Evolutionary conservation across 1,140 invertebrate species (phyloP), one percentile per base, ranked within the genome.

Genomic region (Drosophila oshimai): DNA sequence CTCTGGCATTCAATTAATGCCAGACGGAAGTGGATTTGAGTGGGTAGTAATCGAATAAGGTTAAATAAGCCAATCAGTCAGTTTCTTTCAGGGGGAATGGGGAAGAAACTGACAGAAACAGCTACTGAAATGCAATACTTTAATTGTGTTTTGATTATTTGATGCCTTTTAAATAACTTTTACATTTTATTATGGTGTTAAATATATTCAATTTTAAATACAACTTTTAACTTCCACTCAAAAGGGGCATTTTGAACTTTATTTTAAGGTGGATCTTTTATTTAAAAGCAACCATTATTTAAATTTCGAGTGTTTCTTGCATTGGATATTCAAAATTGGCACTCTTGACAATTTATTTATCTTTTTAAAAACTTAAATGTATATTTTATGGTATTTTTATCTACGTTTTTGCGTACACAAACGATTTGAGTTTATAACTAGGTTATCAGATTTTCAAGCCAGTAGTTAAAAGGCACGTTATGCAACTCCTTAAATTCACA

Each of bases 11-110:
- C 62, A 53, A 61, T 78, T 73, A 50, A 51, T 61, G 62, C 46
- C 24, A 79, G 55, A 72, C 69, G 78, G 78, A 83, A 78, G 57
- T 69, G 37, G 20, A 18, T 44, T 29, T 12, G 46, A 58, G 28
- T 24, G 53, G 26, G 41, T 22, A 9, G n/a, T 37, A 9, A 12
- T 54, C n/a, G n/a, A 37, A 46, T 37, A 62, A 46, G 60, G 41
- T 45, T 61, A 10, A 37, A 61, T 42, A 39, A 22, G 26, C 6
- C 54, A 34, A 55, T 55, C 12, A 22, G 24, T 55, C 53, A 50
- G 18, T n/a, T 17, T n/a, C 9, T 29, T 29, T n/a, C 4, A 12
- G n/a, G 29, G 29, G 5, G 3, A 5, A n/a, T 2, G 17, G 31
- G 10, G 22, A 24, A 9, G 20, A 24, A 24, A 4, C 20, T 42